Evolutionary conservation across 2,113 vertebrate genomes (phyloP).

Genomic region (Corydoras sp.): DNA sequence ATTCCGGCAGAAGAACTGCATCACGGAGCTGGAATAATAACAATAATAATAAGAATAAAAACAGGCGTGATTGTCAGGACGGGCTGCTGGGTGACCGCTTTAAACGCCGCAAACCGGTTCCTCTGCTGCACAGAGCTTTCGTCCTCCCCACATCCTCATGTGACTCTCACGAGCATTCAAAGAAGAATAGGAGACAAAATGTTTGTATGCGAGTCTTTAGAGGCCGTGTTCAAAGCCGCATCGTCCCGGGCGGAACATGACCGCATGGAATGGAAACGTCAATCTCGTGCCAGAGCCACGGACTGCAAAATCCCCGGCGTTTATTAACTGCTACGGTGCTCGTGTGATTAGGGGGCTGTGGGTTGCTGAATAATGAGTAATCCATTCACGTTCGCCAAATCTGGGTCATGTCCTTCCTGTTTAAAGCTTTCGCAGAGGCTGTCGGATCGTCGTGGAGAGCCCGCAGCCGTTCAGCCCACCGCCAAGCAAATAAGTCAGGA

Average conservation of each 20-base stretch:
- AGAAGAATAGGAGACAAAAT: background rate
- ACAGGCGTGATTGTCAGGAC: background rate
- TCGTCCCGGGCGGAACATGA: constrained; percentile 7
- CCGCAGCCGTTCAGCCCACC: constrained; percentile 6
- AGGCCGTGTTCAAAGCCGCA: background rate
- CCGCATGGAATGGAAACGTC: background rate
- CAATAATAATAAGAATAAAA: background rate
- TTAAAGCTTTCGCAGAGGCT: background rate
- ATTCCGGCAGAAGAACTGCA: constrained; percentile 41
- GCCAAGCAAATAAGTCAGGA: background rate
- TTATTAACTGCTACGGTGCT: constrained; percentile 3
- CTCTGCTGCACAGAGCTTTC: background rate
- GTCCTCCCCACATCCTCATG: background rate
- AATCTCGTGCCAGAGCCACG: background rate
- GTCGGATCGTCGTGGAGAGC: constrained; percentile 3
- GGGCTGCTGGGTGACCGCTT: background rate
- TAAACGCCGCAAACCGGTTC: constrained; percentile 4
- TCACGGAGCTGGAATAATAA: constrained; percentile 4
- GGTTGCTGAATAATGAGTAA: background rate
- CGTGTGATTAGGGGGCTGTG: background rate
- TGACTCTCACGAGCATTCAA: constrained; percentile 13
- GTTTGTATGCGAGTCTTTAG: constrained; percentile 11
- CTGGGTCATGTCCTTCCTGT: background rate
- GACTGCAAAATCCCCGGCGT: constrained; percentile 3
- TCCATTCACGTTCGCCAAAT: background rate